Evolutionary conservation across 2,797 vertebrate genomes (phyloP), one percentile per base, ranked within the genome.

Genomic region (Enteromius fasciolatus): DNA sequence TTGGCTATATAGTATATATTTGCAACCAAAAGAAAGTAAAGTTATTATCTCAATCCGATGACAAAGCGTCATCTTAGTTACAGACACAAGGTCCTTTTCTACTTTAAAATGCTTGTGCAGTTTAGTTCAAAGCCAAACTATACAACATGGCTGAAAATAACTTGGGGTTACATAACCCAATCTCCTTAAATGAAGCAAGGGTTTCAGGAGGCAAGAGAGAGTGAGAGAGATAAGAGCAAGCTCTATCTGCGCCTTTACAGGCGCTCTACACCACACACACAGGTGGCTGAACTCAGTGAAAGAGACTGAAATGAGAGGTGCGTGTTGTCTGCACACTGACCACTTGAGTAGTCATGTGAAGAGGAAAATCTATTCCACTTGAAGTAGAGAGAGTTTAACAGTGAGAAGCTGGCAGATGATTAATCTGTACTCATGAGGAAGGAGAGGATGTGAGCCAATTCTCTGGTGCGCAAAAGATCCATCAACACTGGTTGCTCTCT

Each of bases 81-180:
- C 33, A 67, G 39, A 68, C 23, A 20, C 76, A 66, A 64, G 41
- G 46, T n/a, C n/a, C n/a, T n/a, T n/a, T n/a, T n/a, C n/a, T n/a
- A n/a, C n/a, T n/a, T n/a, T n/a, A n/a, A n/a, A n/a, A n/a, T n/a
- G n/a, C n/a, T n/a, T n/a, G n/a, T n/a, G n/a, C n/a, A n/a, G n/a
- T n/a, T n/a, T n/a, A n/a, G n/a, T 76, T 85, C 54, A 81, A 67
- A 81, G 82, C 33, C 70, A 57, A 86, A 85, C 85, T 78, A 44
- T 57, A 75, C 36, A 44, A 73, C 67, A 72, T 39, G 66, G 80
- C 81, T 78, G 83, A 76, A 89, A 87, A 89, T 88, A 88, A 83
- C 85, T 50, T 14, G 8, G 41, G 63, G 82, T 88, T 89, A 84
- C 78, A 72, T 81, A 88, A 87, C 73, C 80, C 84, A 86, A 88